Evolutionary conservation across 1,140 invertebrate species (phyloP).

Genomic region (Polypedilum pembai): DNA sequence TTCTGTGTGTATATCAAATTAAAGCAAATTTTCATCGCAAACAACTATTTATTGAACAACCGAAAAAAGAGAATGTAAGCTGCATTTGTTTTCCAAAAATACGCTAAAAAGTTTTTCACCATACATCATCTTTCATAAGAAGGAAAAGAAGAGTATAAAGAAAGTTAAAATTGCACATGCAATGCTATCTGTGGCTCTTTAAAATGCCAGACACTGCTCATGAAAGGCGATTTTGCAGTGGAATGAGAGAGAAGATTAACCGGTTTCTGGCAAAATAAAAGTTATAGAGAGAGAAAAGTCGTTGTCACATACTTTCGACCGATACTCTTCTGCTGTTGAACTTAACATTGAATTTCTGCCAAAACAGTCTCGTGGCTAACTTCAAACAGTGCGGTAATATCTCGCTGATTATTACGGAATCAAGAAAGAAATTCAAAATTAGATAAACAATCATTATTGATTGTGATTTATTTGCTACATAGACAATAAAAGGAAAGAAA

Average conservation of each 20-base stretch:
- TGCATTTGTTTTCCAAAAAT: no score
- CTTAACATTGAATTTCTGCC: constrained; percentile 25
- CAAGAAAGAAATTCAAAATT: neutral
- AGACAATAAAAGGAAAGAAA: no score
- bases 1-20: no score
- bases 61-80: no score
- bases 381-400: neutral
- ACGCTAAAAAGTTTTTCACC: neutral
- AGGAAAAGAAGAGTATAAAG: no score
- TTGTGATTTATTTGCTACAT: no score
- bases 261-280: neutral
- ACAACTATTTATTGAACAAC: no score
- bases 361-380: neutral
- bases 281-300: neutral
- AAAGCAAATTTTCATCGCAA: no score
- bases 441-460: neutral
- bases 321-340: neutral
- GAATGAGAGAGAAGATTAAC: neutral
- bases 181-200: no score
- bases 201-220: no score
- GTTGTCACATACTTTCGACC: neutral
- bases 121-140: no score
- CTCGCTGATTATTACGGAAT: neutral
- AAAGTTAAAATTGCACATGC: no score
- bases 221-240: neutral